A percentile compares a stretch with the other conserved stretches of the same genome.
phyloP scores from a whole-genome alignment of 2,888 invertebrate species.

The Notodonta ziczac region DNA sequence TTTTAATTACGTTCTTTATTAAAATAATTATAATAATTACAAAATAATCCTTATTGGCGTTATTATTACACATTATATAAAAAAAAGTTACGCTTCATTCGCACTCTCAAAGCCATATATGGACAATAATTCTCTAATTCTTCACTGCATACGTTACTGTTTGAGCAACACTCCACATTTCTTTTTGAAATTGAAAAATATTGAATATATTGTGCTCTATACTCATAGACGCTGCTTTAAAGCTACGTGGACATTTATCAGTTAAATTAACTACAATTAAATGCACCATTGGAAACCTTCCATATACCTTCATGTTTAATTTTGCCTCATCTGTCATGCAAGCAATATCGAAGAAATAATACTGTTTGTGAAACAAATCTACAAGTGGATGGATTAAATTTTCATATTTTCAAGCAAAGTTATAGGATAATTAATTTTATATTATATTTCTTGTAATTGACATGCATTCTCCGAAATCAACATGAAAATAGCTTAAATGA shows the following conservation, averaged over 20 bases:
- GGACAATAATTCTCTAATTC: constrained; percentile 68
- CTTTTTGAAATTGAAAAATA: constrained; percentile 62
- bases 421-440: constrained; percentile 36
- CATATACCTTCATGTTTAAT: constrained; percentile 53
- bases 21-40: constrained; percentile 83
- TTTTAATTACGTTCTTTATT: constrained; percentile 77
- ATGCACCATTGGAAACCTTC: constrained; percentile 77
- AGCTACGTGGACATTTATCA: constrained; percentile 76
- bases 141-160: constrained; percentile 48
- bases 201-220: constrained; percentile 73
- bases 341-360: constrained; percentile 73
- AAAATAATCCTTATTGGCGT: constrained; percentile 80
- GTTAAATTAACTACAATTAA: constrained; percentile 80
- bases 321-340: constrained; percentile 60
- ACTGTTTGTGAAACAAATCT: constrained; percentile 55
- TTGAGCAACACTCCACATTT: constrained; percentile 74
- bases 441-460: constrained; percentile 66
- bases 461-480: constrained; percentile 53
- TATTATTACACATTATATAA: constrained; percentile 71
- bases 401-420: constrained; percentile 40
- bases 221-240: constrained; percentile 71
- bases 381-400: constrained; percentile 55
- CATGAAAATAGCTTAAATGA: constrained; percentile 32
- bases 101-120: constrained; percentile 71
- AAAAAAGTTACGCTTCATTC: constrained; percentile 68